Conservation (phyloP, 2,888 invertebrate species). For the Disparrhopalites patrizii region DNA sequence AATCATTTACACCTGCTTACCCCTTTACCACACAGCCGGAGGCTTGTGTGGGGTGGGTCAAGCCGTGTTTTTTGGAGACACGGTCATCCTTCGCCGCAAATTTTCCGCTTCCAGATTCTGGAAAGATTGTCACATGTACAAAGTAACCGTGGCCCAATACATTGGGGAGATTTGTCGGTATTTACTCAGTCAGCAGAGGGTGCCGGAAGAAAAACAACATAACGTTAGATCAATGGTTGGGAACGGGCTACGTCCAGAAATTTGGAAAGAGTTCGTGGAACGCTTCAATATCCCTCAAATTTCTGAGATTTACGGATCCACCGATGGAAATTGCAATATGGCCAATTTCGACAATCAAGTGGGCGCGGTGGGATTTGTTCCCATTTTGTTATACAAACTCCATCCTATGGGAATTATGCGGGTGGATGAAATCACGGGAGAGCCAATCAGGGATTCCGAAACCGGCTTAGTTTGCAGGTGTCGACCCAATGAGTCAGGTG, state of each 20-base stretch:
- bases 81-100: slow-evolving; percentile 56
- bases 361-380: slow-evolving; percentile 88
- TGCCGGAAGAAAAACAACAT: slow-evolving; percentile 67
- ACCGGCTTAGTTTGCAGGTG: slow-evolving; percentile 72
- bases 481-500: slow-evolving; percentile 75
- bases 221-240: slow-evolving; percentile 77
- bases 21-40: slow-evolving; percentile 60
- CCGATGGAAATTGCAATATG: slow-evolving; percentile 97
- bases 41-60: slow-evolving; percentile 56
- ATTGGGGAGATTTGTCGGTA: slow-evolving; percentile 30
- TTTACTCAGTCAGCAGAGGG: slow-evolving; percentile 68
- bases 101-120: slow-evolving; percentile 59
- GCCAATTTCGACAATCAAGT: slow-evolving; percentile 83
- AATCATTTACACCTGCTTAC: slow-evolving; percentile 55
- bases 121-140: slow-evolving; percentile 56
- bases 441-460: slow-evolving; percentile 74
- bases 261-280: slow-evolving; percentile 80
- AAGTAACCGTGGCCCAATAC: slow-evolving; percentile 54
- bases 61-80: slow-evolving; percentile 52
- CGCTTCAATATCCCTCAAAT: slow-evolving; percentile 54
- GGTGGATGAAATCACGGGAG: slow-evolving; percentile 61
- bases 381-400: background rate
- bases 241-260: slow-evolving; percentile 88
- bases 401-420: slow-evolving; percentile 8
- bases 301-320: slow-evolving; percentile 93